Base-by-base conservation (phyloP, 92 coral and sea anemone species). In the Umimayanthus kanabou region DNA sequence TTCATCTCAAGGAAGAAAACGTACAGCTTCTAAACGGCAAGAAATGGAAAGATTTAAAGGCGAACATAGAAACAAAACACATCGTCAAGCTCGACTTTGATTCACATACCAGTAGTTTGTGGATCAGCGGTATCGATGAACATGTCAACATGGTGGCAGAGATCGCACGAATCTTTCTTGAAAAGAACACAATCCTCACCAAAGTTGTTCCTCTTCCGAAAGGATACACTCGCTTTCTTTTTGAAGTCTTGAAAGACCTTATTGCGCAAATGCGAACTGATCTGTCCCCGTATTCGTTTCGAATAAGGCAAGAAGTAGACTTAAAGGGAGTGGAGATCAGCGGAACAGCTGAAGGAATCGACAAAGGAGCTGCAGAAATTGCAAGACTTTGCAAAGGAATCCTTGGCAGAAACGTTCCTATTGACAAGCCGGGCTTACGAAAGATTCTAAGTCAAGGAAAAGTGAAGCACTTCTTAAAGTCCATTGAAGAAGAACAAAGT, bases 341-440 rank as follows among this genome's bases (percentile, higher is more conserved):
- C 30, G 84, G 84, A 26, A 80, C 45, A 11, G 70, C 45, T 11
- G 84, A 80, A 80, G 84, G 84, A 29, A 6, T 80, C n/a, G n/a
- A 53, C 4, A 80, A 57, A 61, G 84, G 71, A 55, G 42, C 45
- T 4, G 66, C 72, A 26, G 42, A 18, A 29, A 80, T 80, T 13
- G 28, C 39, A 53, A 18, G 2, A 20, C 84, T 80, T 61, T 53
- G 43, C 23, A 23, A 37, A 15, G 47, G 61, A 39, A 47, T 90
- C 67, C 74, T 70, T 43, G 82, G 80, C 8, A 70, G 85, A 53
- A 77, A 43, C 5, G 53, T 90, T 39, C 70, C 37, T 39, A 50
- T 90, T 53, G 89, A 90, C 66, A 80, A 85, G 15, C 89, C 92
- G 73, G 89, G 92, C 29, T 79, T 86, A 77, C 78, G 83, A 42